phyloP scores from a whole-genome alignment of 1,140 invertebrate genomes.

The Uloborus diversus region DNA sequence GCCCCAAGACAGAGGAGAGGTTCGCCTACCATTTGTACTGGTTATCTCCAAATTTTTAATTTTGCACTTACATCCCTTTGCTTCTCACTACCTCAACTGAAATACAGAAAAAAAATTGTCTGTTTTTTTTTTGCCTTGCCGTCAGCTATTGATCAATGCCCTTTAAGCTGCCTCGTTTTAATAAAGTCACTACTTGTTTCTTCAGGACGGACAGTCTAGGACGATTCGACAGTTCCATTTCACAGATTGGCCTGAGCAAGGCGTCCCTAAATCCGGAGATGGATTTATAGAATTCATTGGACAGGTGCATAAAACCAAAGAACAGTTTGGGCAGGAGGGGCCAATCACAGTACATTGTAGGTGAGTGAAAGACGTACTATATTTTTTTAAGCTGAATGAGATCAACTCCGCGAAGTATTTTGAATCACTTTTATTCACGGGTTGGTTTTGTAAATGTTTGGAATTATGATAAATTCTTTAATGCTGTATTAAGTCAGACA shows the following conservation, averaged over 20 bases:
- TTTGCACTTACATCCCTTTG: too few relatives aligned
- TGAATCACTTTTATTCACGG: neutral
- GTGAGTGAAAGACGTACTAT: constrained; percentile 65
- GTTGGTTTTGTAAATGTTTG: neutral
- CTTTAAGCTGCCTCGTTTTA: too few relatives aligned
- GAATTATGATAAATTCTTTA: neutral
- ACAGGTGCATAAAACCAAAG: constrained; percentile 99
- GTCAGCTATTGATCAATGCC: too few relatives aligned
- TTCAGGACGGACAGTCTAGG: constrained; percentile 89
- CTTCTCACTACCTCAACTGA: too few relatives aligned
- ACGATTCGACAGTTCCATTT: constrained; percentile 99
- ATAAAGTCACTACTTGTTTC: neutral
- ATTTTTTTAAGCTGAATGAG: neutral
- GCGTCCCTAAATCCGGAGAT: constrained; percentile 96
- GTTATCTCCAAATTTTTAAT: too few relatives aligned
- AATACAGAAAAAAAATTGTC: too few relatives aligned
- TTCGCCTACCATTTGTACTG: too few relatives aligned
- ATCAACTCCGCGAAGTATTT: neutral
- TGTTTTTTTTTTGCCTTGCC: too few relatives aligned
- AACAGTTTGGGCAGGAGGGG: constrained; percentile 99
- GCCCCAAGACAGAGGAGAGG: too few relatives aligned
- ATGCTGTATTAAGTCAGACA: neutral
- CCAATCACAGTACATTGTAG: constrained; percentile 99
- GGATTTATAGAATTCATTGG: constrained; percentile 98
- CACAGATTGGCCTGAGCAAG: constrained; percentile 97